These are phyloP conservation scores for Merodon equestris DNA, from an alignment of 2,888 invertebrate genomes.

Conservation along the genomic window DNA sequence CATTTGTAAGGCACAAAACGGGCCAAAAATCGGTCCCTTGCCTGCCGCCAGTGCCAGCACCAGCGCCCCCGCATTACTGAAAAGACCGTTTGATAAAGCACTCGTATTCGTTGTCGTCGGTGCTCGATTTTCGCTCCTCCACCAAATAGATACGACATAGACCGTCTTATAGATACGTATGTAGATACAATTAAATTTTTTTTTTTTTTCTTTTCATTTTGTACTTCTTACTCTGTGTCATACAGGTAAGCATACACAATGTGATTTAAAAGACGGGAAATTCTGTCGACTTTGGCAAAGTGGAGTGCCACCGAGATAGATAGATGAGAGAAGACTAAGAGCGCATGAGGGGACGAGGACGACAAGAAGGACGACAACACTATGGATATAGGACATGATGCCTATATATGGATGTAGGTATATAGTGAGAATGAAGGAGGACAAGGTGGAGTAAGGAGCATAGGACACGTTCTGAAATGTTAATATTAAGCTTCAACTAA, in stretches of 20 bases:
- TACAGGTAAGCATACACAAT: constrained; percentile 48
- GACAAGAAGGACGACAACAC: background rate
- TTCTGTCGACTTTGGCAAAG: constrained; percentile 54
- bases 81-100: constrained; percentile 35
- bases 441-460: background rate
- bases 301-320: constrained; percentile 40
- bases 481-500: constrained; percentile 60
- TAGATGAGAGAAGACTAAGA: no score
- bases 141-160: constrained; percentile 24
- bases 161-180: constrained; percentile 30
- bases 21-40: constrained; percentile 18
- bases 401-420: no score
- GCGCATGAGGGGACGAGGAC: background rate
- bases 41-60: no score
- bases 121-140: constrained; percentile 33
- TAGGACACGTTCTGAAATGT: constrained; percentile 46
- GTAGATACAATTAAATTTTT: background rate
- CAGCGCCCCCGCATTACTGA: constrained; percentile 9
- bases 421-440: constrained; percentile 16
- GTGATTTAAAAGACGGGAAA: constrained; percentile 51
- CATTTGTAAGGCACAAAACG: constrained; percentile 40
- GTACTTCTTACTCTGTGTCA: constrained; percentile 34
- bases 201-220: no score
- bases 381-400: no score
- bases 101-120: constrained; percentile 31